A percentile compares a stretch with the other conserved stretches of the same genome.
phyloP scores from a whole-genome alignment of 2,113 vertebrate species.

The Actenoides hombroni region DNA sequence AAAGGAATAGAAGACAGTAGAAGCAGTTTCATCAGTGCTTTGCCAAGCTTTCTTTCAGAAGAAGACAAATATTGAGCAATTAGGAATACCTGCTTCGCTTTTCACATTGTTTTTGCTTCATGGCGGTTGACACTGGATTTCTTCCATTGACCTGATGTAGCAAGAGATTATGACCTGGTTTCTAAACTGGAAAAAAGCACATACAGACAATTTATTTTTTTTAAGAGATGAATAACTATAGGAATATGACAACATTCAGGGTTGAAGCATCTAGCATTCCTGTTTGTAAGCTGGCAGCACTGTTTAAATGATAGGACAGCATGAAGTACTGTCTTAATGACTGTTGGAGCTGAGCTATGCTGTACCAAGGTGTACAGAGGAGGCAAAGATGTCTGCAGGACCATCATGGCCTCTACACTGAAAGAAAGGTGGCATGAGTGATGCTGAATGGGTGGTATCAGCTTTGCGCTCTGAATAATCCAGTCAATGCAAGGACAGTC shows the following conservation, averaged over 20 bases:
- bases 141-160: neutral
- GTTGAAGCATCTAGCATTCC: neutral
- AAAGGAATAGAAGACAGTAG: neutral
- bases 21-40: neutral
- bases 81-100: neutral
- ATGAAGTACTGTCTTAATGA: neutral
- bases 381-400: neutral
- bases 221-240: neutral
- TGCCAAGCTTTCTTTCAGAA: neutral
- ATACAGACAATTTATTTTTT: neutral
- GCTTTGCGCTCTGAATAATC: neutral
- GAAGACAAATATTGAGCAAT: neutral
- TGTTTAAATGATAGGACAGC: neutral
- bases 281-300: neutral
- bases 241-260: neutral
- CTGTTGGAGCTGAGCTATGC: neutral
- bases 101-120: neutral
- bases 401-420: neutral
- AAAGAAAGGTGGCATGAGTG: neutral
- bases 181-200: neutral
- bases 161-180: neutral
- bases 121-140: neutral
- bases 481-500: rapidly evolving
- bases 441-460: neutral
- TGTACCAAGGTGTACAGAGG: neutral